Evolutionary conservation across 2,888 invertebrate species (phyloP).

Genomic region (Chalcosyrphus nemorum): DNA sequence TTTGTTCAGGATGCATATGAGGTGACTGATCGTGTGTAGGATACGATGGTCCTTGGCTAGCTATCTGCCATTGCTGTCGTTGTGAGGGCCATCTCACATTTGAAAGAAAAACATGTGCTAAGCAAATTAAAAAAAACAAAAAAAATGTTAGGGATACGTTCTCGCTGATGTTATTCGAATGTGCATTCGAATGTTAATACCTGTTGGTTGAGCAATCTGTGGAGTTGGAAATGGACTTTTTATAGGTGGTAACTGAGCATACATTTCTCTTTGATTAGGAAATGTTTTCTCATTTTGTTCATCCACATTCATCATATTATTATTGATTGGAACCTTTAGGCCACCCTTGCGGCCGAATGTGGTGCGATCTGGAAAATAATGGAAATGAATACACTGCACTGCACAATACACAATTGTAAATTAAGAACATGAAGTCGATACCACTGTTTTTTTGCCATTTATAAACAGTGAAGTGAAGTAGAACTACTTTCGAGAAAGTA

Average conservation of each 20-base stretch:
- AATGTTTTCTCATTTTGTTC: slow-evolving; percentile 75
- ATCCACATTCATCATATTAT: slow-evolving; percentile 67
- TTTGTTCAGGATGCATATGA: background rate
- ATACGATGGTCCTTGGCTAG: slow-evolving; percentile 13
- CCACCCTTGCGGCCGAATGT: slow-evolving; percentile 89
- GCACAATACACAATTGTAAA: too few relatives aligned
- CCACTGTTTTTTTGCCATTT: too few relatives aligned
- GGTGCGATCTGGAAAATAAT: slow-evolving; percentile 81
- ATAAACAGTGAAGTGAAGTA: too few relatives aligned
- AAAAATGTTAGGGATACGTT: too few relatives aligned
- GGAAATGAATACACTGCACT: too few relatives aligned
- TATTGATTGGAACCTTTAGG: slow-evolving; percentile 83
- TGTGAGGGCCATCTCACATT: slow-evolving; percentile 76
- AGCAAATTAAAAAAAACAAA: background rate
- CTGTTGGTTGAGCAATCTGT: slow-evolving; percentile 67
- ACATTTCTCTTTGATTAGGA: slow-evolving; percentile 78
- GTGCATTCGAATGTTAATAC: slow-evolving; percentile 13
- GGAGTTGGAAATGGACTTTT: slow-evolving; percentile 52
- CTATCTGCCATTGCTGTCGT: slow-evolving; percentile 41
- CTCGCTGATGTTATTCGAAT: too few relatives aligned
- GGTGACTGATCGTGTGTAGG: background rate
- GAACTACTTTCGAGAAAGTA: too few relatives aligned
- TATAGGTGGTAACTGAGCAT: slow-evolving; percentile 49
- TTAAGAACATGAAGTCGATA: too few relatives aligned
- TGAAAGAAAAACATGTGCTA: slow-evolving; percentile 69